Percentiles rank a stretch among this genome's conserved stretches.
These are phyloP conservation scores for Morone saxatilis DNA, from an alignment of 2,113 vertebrate species.

Conservation along the genomic window DNA sequence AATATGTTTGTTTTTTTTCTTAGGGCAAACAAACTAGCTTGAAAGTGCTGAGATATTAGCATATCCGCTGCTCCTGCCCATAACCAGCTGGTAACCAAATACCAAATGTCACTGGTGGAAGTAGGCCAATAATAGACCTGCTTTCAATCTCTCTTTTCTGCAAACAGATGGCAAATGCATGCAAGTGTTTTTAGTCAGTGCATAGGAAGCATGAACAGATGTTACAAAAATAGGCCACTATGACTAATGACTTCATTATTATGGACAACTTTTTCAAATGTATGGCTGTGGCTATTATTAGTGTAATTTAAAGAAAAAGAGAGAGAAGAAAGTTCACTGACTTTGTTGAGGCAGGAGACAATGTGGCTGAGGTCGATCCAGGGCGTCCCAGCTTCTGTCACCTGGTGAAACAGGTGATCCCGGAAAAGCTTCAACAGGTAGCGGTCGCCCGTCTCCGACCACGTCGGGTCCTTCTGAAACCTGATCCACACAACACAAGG, in stretches of 20 bases:
- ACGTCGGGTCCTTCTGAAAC: constrained; percentile 98
- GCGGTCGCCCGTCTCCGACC: constrained; percentile 98
- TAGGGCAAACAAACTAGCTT: neutral
- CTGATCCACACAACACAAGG: constrained; percentile 74
- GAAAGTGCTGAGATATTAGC: neutral
- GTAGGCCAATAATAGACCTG: neutral
- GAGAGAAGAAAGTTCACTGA: constrained; percentile 71
- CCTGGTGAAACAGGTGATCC: constrained; percentile 99
- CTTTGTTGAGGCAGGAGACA: constrained; percentile 99
- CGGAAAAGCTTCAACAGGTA: constrained; percentile 99
- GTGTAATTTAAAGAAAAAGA: neutral
- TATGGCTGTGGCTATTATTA: neutral
- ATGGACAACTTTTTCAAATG: neutral
- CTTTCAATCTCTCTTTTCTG: neutral
- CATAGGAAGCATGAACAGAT: neutral
- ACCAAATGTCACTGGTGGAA: neutral
- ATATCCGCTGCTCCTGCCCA: neutral
- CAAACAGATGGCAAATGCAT: neutral
- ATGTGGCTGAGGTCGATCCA: constrained; percentile 99
- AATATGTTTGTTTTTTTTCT: neutral
- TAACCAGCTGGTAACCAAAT: constrained; percentile 5
- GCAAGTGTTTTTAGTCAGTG: neutral
- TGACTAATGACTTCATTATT: neutral
- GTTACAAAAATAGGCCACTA: neutral
- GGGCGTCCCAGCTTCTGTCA: constrained; percentile 96